Percentiles rank a stretch among this genome's conserved stretches.
These are phyloP conservation scores for Gephyroberyx darwinii DNA, from an alignment of 2,797 vertebrate species.

Conservation along the genomic window DNA sequence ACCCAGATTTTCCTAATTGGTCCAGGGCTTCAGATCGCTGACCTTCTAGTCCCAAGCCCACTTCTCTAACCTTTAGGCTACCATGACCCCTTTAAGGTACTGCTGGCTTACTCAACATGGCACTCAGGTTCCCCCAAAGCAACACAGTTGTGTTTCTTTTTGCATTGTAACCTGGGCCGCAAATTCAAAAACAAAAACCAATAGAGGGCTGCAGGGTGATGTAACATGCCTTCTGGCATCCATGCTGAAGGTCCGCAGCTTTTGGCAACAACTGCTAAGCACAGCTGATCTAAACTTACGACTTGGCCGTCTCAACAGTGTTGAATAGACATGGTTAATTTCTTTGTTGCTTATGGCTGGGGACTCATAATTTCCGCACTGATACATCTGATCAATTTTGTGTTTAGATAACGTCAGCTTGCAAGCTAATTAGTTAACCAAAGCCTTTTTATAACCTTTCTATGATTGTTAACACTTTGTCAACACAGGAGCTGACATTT, in stretches of 20 bases:
- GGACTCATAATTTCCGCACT: neutral
- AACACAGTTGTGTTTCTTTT: slow-evolving; percentile 6
- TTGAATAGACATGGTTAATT: neutral
- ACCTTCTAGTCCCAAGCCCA: slow-evolving; percentile 5
- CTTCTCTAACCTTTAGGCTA: slow-evolving; percentile 1
- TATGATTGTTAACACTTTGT: too few relatives aligned
- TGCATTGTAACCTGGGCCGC: neutral
- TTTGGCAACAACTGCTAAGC: neutral
- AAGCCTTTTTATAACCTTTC: too few relatives aligned
- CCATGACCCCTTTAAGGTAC: slow-evolving; percentile 2
- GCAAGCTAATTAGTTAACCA: too few relatives aligned
- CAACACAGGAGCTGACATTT: too few relatives aligned
- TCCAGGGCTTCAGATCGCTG: slow-evolving; percentile 3
- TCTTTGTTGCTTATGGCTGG: neutral
- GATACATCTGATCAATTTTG: neutral
- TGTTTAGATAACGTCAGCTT: neutral
- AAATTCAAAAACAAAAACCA: slow-evolving; percentile 14
- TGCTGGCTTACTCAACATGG: neutral
- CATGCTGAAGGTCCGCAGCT: neutral
- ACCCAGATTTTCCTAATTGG: neutral
- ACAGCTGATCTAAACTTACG: slow-evolving; percentile 5
- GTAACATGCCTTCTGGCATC: neutral
- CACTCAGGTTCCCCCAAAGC: slow-evolving; percentile 1
- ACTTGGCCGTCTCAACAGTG: neutral
- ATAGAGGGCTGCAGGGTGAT: slow-evolving; percentile 5